These are phyloP conservation scores for Oxyruncus cristatus DNA, from an alignment of 2,113 vertebrate genomes.

Conservation along the genomic window DNA sequence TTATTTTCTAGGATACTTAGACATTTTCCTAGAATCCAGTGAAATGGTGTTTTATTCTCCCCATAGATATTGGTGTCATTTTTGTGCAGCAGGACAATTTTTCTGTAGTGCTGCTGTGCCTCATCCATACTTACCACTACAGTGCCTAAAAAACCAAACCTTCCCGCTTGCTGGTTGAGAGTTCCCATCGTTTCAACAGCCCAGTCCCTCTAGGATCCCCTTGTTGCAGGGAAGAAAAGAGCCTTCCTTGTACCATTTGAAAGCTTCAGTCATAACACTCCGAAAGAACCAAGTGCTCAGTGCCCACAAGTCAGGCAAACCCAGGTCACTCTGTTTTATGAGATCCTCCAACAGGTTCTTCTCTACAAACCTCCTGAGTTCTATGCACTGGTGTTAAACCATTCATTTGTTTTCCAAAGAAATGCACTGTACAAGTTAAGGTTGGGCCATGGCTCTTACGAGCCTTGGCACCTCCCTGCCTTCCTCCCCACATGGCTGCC, in stretches of 20 bases:
- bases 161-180: background rate
- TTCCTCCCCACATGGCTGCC: background rate
- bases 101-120: background rate
- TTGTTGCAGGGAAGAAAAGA: background rate
- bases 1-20: background rate
- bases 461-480: background rate
- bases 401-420: background rate
- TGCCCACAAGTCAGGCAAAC: background rate
- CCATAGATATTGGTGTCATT: background rate
- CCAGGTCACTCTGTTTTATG: background rate
- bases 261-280: background rate
- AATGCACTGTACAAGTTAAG: accelerated
- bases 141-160: background rate
- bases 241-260: background rate
- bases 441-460: background rate
- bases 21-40: background rate
- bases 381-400: background rate
- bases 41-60: background rate
- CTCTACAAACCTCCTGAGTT: background rate
- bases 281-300: background rate
- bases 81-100: background rate
- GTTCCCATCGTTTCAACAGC: background rate
- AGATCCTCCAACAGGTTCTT: background rate
- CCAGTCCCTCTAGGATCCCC: background rate
- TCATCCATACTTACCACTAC: background rate